Percentiles rank a stretch among this genome's conserved stretches.
These are phyloP conservation scores for Eleutherodactylus coqui DNA, from an alignment of 2,797 vertebrate species.

Conservation along the genomic window DNA sequence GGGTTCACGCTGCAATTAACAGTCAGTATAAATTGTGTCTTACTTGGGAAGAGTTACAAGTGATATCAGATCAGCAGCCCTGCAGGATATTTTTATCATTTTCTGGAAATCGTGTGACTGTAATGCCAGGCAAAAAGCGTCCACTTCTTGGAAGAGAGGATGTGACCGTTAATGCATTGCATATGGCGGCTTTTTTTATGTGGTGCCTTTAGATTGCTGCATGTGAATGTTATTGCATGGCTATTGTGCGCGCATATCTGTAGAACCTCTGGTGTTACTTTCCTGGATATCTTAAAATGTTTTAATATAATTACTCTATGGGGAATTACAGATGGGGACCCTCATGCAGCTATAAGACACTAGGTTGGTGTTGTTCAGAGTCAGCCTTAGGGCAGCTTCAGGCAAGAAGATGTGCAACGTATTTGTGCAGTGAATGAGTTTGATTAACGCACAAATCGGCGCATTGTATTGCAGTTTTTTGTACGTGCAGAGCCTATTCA, in stretches of 20 bases:
- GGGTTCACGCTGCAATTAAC: slow-evolving; percentile 32
- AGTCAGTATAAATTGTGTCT: not conserved
- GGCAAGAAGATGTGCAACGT: too few relatives aligned
- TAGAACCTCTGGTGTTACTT: not conserved
- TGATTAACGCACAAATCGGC: too few relatives aligned
- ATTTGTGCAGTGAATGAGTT: too few relatives aligned
- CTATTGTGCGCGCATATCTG: too few relatives aligned
- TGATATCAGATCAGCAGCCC: slow-evolving; percentile 22
- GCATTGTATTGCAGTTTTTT: too few relatives aligned
- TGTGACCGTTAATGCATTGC: not conserved
- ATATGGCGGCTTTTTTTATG: not conserved
- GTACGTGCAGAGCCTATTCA: too few relatives aligned
- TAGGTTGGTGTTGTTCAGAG: too few relatives aligned
- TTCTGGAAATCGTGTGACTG: slow-evolving; percentile 35
- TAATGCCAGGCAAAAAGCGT: slow-evolving; percentile 16
- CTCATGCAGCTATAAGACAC: too few relatives aligned
- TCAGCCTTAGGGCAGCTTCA: too few relatives aligned
- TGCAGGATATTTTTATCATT: slow-evolving; percentile 35
- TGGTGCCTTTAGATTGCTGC: not conserved
- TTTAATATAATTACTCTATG: not conserved
- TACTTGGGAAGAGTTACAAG: not conserved
- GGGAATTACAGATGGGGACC: too few relatives aligned
- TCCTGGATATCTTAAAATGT: not conserved
- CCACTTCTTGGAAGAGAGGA: slow-evolving; percentile 7
- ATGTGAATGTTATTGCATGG: not conserved